Evolutionary conservation across 2,888 invertebrate genomes (phyloP).

Genomic region (Gymnocheta viridis): DNA sequence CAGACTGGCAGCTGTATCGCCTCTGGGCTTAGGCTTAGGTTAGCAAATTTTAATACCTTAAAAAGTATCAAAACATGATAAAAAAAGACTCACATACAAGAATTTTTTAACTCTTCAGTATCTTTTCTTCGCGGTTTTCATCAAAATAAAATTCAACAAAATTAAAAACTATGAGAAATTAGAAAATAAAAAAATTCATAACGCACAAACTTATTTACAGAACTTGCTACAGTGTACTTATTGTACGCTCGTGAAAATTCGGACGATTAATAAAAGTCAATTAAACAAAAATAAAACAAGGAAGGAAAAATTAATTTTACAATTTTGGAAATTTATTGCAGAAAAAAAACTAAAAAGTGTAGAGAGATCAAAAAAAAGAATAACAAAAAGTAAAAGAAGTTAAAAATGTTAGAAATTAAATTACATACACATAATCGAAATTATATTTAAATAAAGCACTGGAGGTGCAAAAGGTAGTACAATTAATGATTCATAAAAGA

Average conservation of each 20-base stretch:
- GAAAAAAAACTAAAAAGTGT: neutral
- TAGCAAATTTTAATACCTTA: too few species aligned
- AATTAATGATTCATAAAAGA: slow-evolving; percentile 31
- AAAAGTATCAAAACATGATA: too few species aligned
- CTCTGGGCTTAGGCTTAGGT: too few species aligned
- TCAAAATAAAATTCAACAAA: neutral
- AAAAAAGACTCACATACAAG: neutral
- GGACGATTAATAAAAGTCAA: slow-evolving; percentile 28
- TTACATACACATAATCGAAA: slow-evolving; percentile 63
- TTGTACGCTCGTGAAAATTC: slow-evolving; percentile 33
- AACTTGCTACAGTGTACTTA: slow-evolving; percentile 49
- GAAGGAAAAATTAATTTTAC: neutral
- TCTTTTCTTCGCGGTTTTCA: neutral
- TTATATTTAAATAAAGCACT: slow-evolving; percentile 61
- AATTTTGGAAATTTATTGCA: neutral
- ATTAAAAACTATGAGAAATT: slow-evolving; percentile 3
- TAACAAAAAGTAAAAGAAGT: too few species aligned
- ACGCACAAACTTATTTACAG: slow-evolving; percentile 67
- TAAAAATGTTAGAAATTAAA: slow-evolving; percentile 19
- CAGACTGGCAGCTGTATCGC: too few species aligned
- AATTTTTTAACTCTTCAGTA: neutral
- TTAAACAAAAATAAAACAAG: neutral
- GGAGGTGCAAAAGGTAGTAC: slow-evolving; percentile 57
- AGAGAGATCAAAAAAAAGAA: neutral
- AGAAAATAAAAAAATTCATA: slow-evolving; percentile 48